Base-by-base conservation (phyloP, 2,888 invertebrate genomes). In the Hartigia nigra region DNA sequence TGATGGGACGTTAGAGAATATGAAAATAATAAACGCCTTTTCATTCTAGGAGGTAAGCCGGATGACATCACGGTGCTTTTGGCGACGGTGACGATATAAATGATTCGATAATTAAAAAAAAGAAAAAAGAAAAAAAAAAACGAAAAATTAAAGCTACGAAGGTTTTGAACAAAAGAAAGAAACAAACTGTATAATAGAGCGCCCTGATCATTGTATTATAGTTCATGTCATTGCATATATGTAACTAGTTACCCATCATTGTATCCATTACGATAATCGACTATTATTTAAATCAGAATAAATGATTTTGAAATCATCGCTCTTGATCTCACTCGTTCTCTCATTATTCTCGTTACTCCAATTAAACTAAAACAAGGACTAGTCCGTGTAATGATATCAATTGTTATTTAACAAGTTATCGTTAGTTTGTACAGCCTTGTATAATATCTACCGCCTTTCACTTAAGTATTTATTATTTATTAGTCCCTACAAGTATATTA, bases 11-110 rank as follows among this genome's bases (percentile, higher is more conserved):
- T 23, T 55, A 55, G 34, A 34, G 34, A 23, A 23, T 23, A 23
- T 23, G 55, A 23, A 23, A 23, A 37, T 14, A 39, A 23, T 23
- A 55, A 55, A 5, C 23, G 9, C 55, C 12, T 84, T 89, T 91
- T 91, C 85, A 89, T 95, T 94, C 77, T 94, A 96, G 98, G 99
- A 91, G 99, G 99, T 80, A 99, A 99, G 93, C 99, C 99, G 82
- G 99, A 99, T 92, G 99, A 99, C 93, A 98, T 99, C 92, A 99
- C 99, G 90, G 98, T 99, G 92, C 95, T 99, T 90, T 94, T 99
- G 87, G 98, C 98, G 87, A 97, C 98, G 86, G 98, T 99, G 93
- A 96, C 96, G 80, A 91, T 92, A 86, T 92, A 90, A 91, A 55
- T 55, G 55, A 55, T 55, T 55, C 9, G 23, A 23, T 23, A 55